phyloP scores from a whole-genome alignment of 2,113 vertebrate genomes.

The Plecotus auritus region DNA sequence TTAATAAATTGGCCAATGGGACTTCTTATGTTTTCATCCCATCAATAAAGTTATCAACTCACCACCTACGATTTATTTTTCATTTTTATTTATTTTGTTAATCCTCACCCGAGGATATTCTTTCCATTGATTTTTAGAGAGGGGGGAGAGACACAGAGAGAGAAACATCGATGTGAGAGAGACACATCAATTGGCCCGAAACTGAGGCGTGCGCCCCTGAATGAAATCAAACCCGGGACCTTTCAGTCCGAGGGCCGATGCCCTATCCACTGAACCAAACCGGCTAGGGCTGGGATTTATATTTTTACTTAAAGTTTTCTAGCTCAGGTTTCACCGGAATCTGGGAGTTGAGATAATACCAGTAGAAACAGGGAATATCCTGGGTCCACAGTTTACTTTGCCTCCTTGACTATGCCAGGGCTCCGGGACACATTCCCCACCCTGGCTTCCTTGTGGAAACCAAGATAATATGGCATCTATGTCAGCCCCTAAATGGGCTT shows the following conservation, averaged over 20 bases:
- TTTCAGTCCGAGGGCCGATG: too few species aligned
- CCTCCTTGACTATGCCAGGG: background rate
- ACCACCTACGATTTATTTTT: background rate
- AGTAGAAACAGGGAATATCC: background rate
- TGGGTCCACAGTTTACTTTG: background rate
- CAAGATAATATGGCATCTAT: background rate
- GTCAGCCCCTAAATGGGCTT: background rate
- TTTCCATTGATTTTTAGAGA: too few species aligned
- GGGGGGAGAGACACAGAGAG: too few species aligned
- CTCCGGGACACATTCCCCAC: background rate
- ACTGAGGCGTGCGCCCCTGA: too few species aligned
- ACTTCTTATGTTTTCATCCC: background rate
- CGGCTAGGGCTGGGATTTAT: too few species aligned
- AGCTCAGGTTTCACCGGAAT: background rate
- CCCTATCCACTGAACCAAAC: too few species aligned
- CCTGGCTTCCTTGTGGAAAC: background rate
- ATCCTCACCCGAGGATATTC: too few species aligned
- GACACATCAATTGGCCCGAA: too few species aligned
- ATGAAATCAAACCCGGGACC: too few species aligned
- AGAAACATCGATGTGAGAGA: too few species aligned
- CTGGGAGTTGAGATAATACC: background rate
- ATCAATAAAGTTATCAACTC: background rate
- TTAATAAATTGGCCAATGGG: background rate
- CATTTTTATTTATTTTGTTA: background rate
- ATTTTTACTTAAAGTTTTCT: constrained; percentile 8